These are phyloP conservation scores for Drosophila yooni DNA, from an alignment of 2,888 invertebrate species.

Conservation along the genomic window DNA sequence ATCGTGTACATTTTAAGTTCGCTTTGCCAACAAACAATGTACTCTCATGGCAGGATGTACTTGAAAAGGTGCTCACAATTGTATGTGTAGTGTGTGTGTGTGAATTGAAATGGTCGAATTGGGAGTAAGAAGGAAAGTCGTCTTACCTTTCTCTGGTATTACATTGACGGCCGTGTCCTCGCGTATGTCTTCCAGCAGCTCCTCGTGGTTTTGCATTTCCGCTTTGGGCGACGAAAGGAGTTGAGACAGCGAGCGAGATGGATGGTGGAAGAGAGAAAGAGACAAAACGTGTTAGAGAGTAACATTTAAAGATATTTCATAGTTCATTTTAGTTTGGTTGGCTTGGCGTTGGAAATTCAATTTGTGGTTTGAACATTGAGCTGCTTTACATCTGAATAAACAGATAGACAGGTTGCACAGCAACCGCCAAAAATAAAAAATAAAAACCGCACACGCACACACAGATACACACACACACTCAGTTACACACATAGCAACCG, in stretches of 20 bases:
- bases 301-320: slow-evolving; percentile 43
- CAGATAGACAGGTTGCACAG: slow-evolving; percentile 43
- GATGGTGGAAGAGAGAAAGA: background rate
- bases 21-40: background rate
- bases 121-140: slow-evolving; percentile 5
- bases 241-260: background rate
- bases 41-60: background rate
- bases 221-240: slow-evolving; percentile 34
- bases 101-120: slow-evolving; percentile 1
- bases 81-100: background rate
- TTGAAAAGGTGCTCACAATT: background rate
- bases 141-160: slow-evolving; percentile 85
- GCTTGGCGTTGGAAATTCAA: slow-evolving; percentile 63
- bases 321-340: slow-evolving; percentile 63
- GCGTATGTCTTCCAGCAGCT: slow-evolving; percentile 84
- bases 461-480: slow-evolving; percentile 1
- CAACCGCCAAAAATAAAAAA: slow-evolving; percentile 38
- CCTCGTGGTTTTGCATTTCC: slow-evolving; percentile 85
- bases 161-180: slow-evolving; percentile 84
- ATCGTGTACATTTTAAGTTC: background rate
- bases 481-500: slow-evolving; percentile 9
- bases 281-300: slow-evolving; percentile 38
- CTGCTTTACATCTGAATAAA: slow-evolving; percentile 31
- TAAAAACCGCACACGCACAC: slow-evolving; percentile 32
- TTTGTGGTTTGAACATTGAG: slow-evolving; percentile 55